These are phyloP conservation scores for Cremastinae sp. DNA, from an alignment of 2,888 invertebrate genomes.

Conservation along the genomic window DNA sequence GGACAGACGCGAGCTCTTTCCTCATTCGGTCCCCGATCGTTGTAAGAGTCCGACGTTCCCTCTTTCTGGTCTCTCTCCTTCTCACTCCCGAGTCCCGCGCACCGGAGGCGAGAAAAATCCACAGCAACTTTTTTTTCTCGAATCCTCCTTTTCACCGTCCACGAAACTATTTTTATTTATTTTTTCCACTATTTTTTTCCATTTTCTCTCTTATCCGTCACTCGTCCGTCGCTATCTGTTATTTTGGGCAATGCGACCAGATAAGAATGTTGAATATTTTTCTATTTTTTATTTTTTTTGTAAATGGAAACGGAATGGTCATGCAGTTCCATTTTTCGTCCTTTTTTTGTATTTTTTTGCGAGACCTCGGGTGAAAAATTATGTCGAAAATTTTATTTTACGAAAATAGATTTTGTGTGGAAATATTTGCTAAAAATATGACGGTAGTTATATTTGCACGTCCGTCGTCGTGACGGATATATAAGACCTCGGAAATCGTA, in stretches of 20 bases:
- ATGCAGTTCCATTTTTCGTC: too few species aligned
- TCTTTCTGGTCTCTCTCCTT: constrained; percentile 7
- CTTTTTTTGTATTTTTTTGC: too few species aligned
- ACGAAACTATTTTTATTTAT: not conserved
- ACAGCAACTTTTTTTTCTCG: constrained; percentile 43
- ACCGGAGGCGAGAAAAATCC: constrained; percentile 42
- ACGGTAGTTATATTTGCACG: not conserved
- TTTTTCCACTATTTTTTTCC: constrained; percentile 23
- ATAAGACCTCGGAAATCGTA: not conserved
- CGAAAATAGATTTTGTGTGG: too few species aligned
- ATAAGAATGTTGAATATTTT: too few species aligned
- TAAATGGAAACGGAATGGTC: too few species aligned
- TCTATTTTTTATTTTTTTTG: too few species aligned
- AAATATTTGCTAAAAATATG: too few species aligned
- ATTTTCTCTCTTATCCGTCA: not conserved
- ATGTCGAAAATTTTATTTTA: too few species aligned
- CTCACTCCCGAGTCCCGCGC: constrained; percentile 24
- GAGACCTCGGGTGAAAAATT: too few species aligned
- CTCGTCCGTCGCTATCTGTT: constrained; percentile 21
- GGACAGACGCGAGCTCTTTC: constrained; percentile 4
- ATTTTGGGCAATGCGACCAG: not conserved
- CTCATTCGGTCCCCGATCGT: not conserved
- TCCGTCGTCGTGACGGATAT: not conserved
- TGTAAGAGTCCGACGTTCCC: too few species aligned
- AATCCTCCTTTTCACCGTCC: constrained; percentile 14